Conservation (phyloP, 2,888 invertebrate species). For the Asteroscopus sphinx region DNA sequence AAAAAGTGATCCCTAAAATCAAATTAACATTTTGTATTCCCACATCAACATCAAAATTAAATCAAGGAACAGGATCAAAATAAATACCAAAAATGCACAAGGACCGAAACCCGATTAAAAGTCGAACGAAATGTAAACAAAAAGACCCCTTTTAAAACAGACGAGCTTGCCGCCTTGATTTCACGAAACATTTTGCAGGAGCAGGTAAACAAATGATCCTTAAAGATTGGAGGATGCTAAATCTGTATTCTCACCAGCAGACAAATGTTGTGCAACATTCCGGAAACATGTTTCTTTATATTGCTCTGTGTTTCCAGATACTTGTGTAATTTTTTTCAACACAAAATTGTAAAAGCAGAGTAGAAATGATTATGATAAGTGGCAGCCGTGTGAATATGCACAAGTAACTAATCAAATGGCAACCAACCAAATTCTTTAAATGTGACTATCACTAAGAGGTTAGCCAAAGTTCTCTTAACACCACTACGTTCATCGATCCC, state of each 20-base stretch:
- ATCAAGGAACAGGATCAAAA: constrained; percentile 10
- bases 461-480: no score
- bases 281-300: no score
- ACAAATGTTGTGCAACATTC: background rate
- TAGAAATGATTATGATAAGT: no score
- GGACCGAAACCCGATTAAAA: constrained; percentile 14
- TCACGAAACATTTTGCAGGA: constrained; percentile 34
- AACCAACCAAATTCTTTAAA: no score
- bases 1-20: no score
- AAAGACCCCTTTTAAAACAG: constrained; percentile 3
- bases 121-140: constrained; percentile 18
- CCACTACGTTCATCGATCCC: no score
- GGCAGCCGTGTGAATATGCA: no score
- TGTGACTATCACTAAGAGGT: no score
- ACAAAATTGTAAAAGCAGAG: no score
- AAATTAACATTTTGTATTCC: background rate
- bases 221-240: constrained; percentile 13
- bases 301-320: no score
- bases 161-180: constrained; percentile 32
- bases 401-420: no score
- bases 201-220: constrained; percentile 39
- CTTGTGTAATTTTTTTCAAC: no score
- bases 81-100: constrained; percentile 33
- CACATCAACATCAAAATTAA: constrained; percentile 1
- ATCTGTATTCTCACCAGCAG: background rate